Percentiles rank a stretch among this genome's conserved stretches.
These are phyloP conservation scores for Teleopsis dalmanni DNA, from an alignment of 1,140 invertebrate genomes.

Conservation along the genomic window DNA sequence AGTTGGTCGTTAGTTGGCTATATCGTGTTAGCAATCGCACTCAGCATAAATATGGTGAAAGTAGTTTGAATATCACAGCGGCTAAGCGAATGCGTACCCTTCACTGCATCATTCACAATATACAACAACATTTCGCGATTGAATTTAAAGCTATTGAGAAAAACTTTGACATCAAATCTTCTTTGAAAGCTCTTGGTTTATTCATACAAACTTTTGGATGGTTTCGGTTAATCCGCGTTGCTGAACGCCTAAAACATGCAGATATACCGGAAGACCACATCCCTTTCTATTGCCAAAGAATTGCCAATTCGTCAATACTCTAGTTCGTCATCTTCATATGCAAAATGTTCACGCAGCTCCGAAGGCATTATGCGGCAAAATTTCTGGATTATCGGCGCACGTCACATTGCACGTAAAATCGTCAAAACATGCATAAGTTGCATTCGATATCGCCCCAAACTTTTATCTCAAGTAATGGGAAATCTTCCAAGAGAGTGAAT, in stretches of 20 bases:
- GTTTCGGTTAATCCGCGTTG: neutral
- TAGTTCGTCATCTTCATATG: neutral
- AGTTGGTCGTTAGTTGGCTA: too few species aligned
- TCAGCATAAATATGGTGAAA: too few species aligned
- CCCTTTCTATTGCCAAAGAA: neutral
- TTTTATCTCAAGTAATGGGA: neutral
- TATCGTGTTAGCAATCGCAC: too few species aligned
- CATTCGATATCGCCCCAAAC: neutral
- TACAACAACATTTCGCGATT: too few species aligned
- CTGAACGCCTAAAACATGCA: neutral
- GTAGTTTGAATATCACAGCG: too few species aligned
- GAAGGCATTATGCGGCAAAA: neutral
- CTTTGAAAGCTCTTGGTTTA: too few species aligned
- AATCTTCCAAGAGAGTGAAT: neutral
- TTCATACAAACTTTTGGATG: too few species aligned
- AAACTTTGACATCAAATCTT: too few species aligned
- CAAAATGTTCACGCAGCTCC: neutral
- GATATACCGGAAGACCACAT: neutral
- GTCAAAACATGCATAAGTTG: neutral
- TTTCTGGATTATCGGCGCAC: conserved; percentile 1
- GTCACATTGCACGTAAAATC: neutral
- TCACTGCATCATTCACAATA: too few species aligned
- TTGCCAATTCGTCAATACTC: neutral
- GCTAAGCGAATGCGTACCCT: too few species aligned
- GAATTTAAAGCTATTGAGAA: too few species aligned